These are phyloP conservation scores for Tenthredo mesomela DNA, from an alignment of 2,888 invertebrate species.

Conservation along the genomic window DNA sequence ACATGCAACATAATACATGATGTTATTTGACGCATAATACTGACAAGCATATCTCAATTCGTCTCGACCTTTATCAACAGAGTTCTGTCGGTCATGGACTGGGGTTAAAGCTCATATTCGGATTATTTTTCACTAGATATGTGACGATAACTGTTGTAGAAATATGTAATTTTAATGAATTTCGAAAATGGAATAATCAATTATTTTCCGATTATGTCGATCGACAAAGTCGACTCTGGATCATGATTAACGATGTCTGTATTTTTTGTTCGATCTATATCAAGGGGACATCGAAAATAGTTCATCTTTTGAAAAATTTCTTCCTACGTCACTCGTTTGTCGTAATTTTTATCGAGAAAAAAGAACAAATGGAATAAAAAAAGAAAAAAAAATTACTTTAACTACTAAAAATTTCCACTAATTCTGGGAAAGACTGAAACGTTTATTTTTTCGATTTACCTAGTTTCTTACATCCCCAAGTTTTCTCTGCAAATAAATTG, in stretches of 20 bases:
- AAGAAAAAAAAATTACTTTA: too few relatives aligned
- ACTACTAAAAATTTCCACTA: too few relatives aligned
- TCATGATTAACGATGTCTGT: neutral
- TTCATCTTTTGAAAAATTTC: too few relatives aligned
- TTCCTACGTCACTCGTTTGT: neutral
- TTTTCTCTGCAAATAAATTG: too few relatives aligned
- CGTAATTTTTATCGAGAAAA: too few relatives aligned
- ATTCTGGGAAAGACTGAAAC: too few relatives aligned
- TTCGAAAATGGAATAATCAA: neutral
- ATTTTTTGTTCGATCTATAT: neutral
- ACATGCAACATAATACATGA: neutral
- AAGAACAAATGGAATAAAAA: too few relatives aligned
- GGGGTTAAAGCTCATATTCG: neutral
- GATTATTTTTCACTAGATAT: neutral
- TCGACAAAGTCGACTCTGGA: neutral
- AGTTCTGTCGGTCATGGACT: neutral
- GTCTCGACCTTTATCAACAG: neutral
- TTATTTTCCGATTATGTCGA: neutral
- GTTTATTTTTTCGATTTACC: too few relatives aligned
- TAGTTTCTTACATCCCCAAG: too few relatives aligned
- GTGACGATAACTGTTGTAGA: neutral
- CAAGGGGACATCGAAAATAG: too few relatives aligned
- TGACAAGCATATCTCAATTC: neutral
- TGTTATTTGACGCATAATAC: neutral
- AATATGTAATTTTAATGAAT: neutral